These are phyloP conservation scores for Siderastrea radians DNA, from an alignment of 92 coral and sea anemone genomes.

Conservation along the genomic window DNA sequence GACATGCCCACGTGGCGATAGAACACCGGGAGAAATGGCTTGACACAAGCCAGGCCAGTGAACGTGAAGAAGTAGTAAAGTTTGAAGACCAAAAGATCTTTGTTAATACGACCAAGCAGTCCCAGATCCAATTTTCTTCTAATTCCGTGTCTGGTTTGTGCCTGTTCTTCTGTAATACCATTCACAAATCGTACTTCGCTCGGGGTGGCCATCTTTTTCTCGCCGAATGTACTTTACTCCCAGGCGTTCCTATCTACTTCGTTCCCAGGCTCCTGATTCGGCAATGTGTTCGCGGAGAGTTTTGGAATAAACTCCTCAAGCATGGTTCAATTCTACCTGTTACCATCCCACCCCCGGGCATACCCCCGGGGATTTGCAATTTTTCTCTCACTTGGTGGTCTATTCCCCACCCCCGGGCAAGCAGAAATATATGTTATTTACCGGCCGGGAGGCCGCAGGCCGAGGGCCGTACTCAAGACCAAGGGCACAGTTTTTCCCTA, in stretches of 20 bases:
- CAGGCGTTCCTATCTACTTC: neutral
- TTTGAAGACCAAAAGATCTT: slow-evolving; percentile 62
- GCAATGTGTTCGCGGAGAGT: too few species aligned
- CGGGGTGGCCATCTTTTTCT: neutral
- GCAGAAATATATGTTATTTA: too few species aligned
- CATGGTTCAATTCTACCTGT: too few species aligned
- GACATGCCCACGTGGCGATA: slow-evolving; percentile 78
- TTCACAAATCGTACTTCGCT: neutral
- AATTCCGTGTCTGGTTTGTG: neutral
- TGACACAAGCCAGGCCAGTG: slow-evolving; percentile 66
- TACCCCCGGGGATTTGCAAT: too few species aligned
- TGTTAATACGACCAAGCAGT: slow-evolving; percentile 11
- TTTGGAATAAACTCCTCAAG: too few species aligned
- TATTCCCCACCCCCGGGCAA: too few species aligned
- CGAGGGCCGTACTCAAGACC: too few species aligned
- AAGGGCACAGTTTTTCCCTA: too few species aligned
- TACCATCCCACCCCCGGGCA: too few species aligned
- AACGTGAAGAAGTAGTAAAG: slow-evolving; percentile 74
- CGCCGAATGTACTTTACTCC: neutral
- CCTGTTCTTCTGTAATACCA: neutral
- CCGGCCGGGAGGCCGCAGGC: too few species aligned
- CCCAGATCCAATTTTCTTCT: neutral
- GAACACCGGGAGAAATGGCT: slow-evolving; percentile 76
- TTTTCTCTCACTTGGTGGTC: too few species aligned
- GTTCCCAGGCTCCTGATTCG: too few species aligned